Conservation (phyloP, 2,113 vertebrate species). For the Osmerus mordax region DNA sequence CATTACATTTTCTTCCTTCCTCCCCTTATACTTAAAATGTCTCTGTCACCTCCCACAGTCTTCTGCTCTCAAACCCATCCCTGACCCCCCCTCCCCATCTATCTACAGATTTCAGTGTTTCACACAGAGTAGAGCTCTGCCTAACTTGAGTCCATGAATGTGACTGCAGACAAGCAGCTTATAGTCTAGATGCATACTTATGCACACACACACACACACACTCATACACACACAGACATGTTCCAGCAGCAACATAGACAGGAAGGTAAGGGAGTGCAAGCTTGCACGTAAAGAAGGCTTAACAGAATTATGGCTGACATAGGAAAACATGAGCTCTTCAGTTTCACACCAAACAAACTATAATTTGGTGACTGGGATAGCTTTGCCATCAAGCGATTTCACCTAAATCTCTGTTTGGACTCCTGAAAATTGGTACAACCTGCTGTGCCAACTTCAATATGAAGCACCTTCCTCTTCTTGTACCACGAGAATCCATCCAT, state of each 20-base stretch:
- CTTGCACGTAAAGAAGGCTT: conserved; percentile 11
- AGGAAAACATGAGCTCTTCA: conserved; percentile 17
- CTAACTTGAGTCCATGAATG: conserved; percentile 11
- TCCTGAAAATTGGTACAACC: conserved; percentile 25
- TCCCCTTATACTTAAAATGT: background rate
- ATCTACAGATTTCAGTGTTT: background rate
- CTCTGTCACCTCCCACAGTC: background rate
- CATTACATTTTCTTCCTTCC: background rate
- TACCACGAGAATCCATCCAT: conserved; percentile 27
- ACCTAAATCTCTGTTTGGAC: conserved; percentile 17
- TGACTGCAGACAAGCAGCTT: no score
- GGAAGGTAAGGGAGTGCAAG: conserved; percentile 1
- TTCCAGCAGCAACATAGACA: conserved; percentile 30
- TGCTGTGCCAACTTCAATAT: conserved; percentile 51
- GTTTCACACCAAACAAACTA: background rate
- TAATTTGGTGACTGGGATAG: conserved; percentile 9
- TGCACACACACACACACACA: no score
- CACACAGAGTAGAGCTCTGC: conserved; percentile 18
- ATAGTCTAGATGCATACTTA: no score
- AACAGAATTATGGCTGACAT: conserved; percentile 17
- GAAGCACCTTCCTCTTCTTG: conserved; percentile 37
- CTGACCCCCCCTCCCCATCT: background rate
- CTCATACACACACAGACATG: conserved; percentile 8
- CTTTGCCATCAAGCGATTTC: conserved; percentile 3
- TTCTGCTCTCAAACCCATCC: background rate